These are phyloP conservation scores for Phalloptychus januarius DNA, from an alignment of 2,797 vertebrate genomes.

Conservation along the genomic window DNA sequence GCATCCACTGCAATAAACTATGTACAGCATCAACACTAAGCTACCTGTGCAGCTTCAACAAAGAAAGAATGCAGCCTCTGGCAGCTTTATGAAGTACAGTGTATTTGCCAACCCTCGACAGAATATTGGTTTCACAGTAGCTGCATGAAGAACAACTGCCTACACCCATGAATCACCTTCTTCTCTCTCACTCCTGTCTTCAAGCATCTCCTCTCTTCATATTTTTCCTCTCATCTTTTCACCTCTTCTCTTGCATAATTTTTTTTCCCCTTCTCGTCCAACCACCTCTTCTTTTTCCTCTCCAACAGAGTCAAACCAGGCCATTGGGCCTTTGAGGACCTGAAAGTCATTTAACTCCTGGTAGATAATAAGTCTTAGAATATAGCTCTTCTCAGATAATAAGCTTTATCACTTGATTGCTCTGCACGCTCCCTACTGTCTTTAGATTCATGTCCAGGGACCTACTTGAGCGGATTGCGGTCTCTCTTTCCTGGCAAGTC, in stretches of 20 bases:
- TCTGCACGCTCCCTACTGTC: slow-evolving; percentile 76
- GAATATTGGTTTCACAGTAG: slow-evolving; percentile 69
- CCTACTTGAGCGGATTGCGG: slow-evolving; percentile 73
- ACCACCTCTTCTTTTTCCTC: slow-evolving; percentile 49
- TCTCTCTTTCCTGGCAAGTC: slow-evolving; percentile 76
- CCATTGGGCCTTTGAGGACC: slow-evolving; percentile 79
- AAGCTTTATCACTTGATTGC: slow-evolving; percentile 84
- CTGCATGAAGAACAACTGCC: slow-evolving; percentile 58
- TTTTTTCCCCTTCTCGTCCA: slow-evolving; percentile 9
- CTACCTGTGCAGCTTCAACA: slow-evolving; percentile 56
- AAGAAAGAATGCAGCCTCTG: slow-evolving; percentile 64
- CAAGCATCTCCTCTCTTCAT: slow-evolving; percentile 37
- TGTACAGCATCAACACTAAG: slow-evolving; percentile 63
- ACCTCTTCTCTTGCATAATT: slow-evolving; percentile 27
- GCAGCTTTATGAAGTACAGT: slow-evolving; percentile 66
- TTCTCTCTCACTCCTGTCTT: slow-evolving; percentile 31
- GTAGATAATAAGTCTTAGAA: slow-evolving; percentile 82
- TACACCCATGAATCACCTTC: slow-evolving; percentile 68
- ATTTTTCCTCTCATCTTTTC: slow-evolving; percentile 29
- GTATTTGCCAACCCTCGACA: slow-evolving; percentile 54
- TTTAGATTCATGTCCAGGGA: slow-evolving; percentile 81
- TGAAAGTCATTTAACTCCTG: slow-evolving; percentile 81
- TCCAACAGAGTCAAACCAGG: slow-evolving; percentile 76
- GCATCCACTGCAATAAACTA: slow-evolving; percentile 65
- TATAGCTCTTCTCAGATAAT: slow-evolving; percentile 81